Base-by-base conservation (phyloP, 2,113 vertebrate species). In the Aptenodytes forsteri region DNA sequence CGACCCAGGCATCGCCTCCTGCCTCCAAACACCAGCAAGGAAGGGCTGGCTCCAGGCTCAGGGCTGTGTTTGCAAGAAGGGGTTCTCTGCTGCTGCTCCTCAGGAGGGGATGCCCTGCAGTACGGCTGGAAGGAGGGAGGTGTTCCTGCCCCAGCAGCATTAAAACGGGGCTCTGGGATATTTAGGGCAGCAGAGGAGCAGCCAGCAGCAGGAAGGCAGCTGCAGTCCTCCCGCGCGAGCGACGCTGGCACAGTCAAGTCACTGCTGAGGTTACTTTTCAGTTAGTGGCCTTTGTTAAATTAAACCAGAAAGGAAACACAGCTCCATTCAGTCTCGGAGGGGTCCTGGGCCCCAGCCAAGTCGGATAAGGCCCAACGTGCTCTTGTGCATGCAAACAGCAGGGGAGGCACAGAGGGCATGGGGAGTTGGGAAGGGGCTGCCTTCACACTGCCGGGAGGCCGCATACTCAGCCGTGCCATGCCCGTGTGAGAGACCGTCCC, bases 201-300 rank as follows among this genome's bases (percentile, higher is more conserved):
- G 42, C 19, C 52, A 86, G 52, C 61, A 94, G 52, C 18, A 88
- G 21, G 46, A 77, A 83, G 71, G 62, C 62, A 49, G 82, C 22
- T 65, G 52, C 71, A 77, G 26, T 34, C 38, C 56, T 55, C 38
- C 46, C 0, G 0, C 4, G 1, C 1, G 2, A 76, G 54, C 0
- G 3, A 65, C 0, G 0, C 38, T 26, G 26, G n/a, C 71, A 36
- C 34, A 52, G 36, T 79, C 36, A 52, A 92, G 40, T 87, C 59
- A 54, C 55, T 14, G 5, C 70, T 46, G 38, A 73, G 38, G 46
- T 69, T 90, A 66, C 61, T 62, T 76, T 40, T 76, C 56, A 56
- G 20, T 62, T 65, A 88, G 84, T 27, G 49, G 67, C 69, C 83
- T 50, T 76, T 84, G 38, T n/a, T 82, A 64, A 87, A 82, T 89